Evolutionary conservation across 92 coral and sea anemone species (phyloP).

Genomic region (Actinernus sp.): DNA sequence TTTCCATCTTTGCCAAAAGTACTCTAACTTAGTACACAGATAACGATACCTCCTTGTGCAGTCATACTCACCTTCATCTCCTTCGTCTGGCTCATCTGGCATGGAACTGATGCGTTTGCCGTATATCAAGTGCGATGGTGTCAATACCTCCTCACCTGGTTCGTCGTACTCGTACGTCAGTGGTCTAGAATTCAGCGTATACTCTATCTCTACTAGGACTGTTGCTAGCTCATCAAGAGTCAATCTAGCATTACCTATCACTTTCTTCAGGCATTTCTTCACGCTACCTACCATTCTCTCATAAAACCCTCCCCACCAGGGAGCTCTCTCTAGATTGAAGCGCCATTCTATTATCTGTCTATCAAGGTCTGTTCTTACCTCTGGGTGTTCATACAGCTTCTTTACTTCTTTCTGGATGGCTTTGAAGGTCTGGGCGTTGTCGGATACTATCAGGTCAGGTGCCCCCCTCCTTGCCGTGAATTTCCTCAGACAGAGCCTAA

Average conservation of each 20-base stretch:
- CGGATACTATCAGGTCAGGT: no score
- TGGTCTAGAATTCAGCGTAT: conserved; percentile 52
- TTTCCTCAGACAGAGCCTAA: no score
- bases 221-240: conserved; percentile 48
- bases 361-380: no score
- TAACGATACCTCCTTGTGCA: conserved; percentile 21
- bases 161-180: conserved; percentile 39
- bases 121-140: conserved; percentile 51
- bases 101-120: conserved; percentile 16
- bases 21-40: conserved; percentile 16
- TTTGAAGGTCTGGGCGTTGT: no score
- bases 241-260: conserved; percentile 43
- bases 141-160: conserved; percentile 28
- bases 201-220: conserved; percentile 54
- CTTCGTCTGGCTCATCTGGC: conserved; percentile 27
- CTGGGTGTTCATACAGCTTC: no score
- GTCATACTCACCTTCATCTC: background rate
- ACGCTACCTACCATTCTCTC: conserved; percentile 33
- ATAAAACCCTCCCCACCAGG: conserved; percentile 55
- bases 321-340: conserved; percentile 38
- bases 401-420: no score
- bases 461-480: no score
- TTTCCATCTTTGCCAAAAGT: conserved; percentile 54
- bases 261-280: conserved; percentile 26
- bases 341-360: conserved; percentile 41